Conservation (phyloP, 1,140 invertebrate genomes). For the Trichoplusia ni region DNA sequence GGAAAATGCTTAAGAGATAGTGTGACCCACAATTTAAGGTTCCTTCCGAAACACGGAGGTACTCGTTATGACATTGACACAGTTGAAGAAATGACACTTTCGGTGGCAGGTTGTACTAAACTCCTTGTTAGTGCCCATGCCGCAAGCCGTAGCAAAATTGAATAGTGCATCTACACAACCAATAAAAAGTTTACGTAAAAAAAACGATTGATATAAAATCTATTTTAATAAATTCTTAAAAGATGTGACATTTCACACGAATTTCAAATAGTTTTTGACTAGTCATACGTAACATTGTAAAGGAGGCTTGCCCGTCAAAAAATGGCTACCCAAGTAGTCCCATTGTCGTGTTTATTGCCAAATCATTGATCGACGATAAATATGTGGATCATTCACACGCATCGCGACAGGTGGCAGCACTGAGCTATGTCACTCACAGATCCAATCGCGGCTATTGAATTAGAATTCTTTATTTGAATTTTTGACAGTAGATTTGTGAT, state of each 20-base stretch:
- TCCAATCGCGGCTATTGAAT: conserved; percentile 63
- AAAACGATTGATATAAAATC: too few species aligned
- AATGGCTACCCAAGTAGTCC: conserved; percentile 52
- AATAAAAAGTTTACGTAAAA: too few species aligned
- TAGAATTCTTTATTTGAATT: conserved; percentile 45
- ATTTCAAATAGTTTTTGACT: conserved; percentile 27
- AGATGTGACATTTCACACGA: conserved; percentile 16
- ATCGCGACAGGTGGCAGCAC: conserved; percentile 67
- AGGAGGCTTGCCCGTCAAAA: conserved; percentile 43
- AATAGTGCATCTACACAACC: too few species aligned
- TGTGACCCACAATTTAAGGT: too few species aligned
- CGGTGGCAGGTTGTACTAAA: too few species aligned
- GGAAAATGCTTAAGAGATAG: too few species aligned
- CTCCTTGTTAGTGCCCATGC: too few species aligned
- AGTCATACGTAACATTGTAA: conserved; percentile 29
- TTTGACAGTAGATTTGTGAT: neutral
- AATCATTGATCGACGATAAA: conserved; percentile 65
- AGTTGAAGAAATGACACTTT: too few species aligned
- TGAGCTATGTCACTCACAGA: conserved; percentile 47
- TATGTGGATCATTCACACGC: conserved; percentile 57
- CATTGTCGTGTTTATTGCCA: conserved; percentile 54
- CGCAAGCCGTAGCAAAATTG: too few species aligned
- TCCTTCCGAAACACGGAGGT: too few species aligned
- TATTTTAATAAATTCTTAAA: neutral
- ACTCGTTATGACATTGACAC: too few species aligned